phyloP scores from a whole-genome alignment of 2,113 vertebrate species.

The Hypomesus transpacificus region DNA sequence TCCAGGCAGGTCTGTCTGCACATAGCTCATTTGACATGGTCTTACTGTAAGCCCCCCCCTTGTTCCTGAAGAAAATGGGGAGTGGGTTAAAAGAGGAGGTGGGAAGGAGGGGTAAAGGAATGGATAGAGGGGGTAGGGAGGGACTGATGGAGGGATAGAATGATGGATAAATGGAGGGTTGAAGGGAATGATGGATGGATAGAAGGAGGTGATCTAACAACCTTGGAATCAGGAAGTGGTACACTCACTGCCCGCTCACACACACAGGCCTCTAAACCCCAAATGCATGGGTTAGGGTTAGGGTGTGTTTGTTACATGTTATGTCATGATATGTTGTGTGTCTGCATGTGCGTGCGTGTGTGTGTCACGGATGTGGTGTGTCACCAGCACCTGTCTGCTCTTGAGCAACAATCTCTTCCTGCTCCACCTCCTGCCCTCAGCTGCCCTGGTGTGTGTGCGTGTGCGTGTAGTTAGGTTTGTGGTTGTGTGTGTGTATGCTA shows the following conservation, averaged over 20 bases:
- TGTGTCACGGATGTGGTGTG: background rate
- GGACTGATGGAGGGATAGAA: slow-evolving; percentile 46
- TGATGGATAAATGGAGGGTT: slow-evolving; percentile 21
- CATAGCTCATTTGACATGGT: no score
- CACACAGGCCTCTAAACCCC: slow-evolving; percentile 17
- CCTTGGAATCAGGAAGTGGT: no score
- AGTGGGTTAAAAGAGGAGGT: slow-evolving; percentile 29
- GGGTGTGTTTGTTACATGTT: no score
- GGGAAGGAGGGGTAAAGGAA: background rate
- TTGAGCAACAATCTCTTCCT: slow-evolving; percentile 23
- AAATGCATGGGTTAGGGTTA: no score
- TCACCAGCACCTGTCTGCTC: slow-evolving; percentile 6
- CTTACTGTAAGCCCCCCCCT: no score
- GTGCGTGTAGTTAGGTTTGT: slow-evolving; percentile 26
- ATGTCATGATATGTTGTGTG: background rate
- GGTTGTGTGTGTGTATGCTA: slow-evolving; percentile 24
- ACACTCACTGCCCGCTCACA: no score
- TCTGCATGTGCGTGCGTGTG: background rate
- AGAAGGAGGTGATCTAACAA: slow-evolving; percentile 4
- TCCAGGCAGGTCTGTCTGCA: no score
- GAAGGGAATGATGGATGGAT: slow-evolving; percentile 43
- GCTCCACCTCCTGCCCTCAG: slow-evolving; percentile 48
- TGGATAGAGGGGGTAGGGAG: slow-evolving; percentile 33
- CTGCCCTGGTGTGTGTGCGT: slow-evolving; percentile 30
- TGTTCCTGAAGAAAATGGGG: slow-evolving; percentile 46